A percentile compares a stretch with the other conserved stretches of the same genome.
These are phyloP conservation scores for Acropternis orthonyx DNA, from an alignment of 2,797 vertebrate genomes.

Conservation along the genomic window DNA sequence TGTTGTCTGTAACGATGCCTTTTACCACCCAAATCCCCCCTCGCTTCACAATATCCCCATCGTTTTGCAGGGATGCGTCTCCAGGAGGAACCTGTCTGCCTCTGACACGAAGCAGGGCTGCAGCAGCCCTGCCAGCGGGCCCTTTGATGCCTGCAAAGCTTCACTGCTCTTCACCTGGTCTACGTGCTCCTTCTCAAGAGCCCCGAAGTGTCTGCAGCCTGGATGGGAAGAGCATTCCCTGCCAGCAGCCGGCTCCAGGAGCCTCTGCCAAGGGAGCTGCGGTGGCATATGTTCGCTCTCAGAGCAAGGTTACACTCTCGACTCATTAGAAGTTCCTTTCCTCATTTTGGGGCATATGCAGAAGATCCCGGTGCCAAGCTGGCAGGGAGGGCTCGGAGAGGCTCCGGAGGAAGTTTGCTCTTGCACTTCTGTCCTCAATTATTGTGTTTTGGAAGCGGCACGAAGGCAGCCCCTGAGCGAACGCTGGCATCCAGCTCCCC, in stretches of 20 bases:
- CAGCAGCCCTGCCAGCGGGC: not conserved
- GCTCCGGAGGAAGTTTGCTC: not conserved
- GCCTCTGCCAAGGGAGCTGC: slow-evolving; percentile 36
- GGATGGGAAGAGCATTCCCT: not conserved
- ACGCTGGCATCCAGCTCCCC: accelerated
- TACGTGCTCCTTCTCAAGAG: not conserved
- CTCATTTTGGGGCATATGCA: not conserved
- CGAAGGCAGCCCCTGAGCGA: accelerated
- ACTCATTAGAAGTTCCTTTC: not conserved
- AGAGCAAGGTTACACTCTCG: slow-evolving; percentile 11
- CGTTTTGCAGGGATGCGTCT: not conserved
- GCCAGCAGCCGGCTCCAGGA: not conserved
- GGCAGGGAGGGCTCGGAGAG: not conserved
- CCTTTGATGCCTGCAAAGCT: not conserved
- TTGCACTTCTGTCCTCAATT: not conserved
- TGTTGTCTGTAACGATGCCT: accelerated
- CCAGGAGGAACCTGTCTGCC: not conserved
- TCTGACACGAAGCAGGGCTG: not conserved
- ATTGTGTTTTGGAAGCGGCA: not conserved
- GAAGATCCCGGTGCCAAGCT: not conserved
- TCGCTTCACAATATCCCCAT: accelerated
- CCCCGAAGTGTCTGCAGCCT: not conserved
- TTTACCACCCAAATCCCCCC: accelerated
- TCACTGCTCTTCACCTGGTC: not conserved
- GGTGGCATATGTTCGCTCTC: slow-evolving; percentile 29